These are phyloP conservation scores for Altica lythri DNA, from an alignment of 2,888 invertebrate species.

Conservation along the genomic window DNA sequence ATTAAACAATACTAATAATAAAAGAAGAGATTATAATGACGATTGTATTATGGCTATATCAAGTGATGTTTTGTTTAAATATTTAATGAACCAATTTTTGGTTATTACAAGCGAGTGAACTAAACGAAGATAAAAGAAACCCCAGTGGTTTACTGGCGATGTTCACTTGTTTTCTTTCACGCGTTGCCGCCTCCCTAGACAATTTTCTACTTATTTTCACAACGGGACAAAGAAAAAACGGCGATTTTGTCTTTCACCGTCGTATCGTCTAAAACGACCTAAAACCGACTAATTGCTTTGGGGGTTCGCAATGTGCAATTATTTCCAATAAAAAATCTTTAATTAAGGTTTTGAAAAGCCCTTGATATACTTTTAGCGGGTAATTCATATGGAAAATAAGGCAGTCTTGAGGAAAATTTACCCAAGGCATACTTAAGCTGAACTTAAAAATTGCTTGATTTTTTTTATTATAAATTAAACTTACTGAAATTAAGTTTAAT, in stretches of 20 bases:
- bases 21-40: no score
- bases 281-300: slow-evolving; percentile 36
- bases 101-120: no score
- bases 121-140: slow-evolving; percentile 11
- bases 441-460: no score
- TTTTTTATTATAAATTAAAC: no score
- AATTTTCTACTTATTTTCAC: slow-evolving; percentile 37
- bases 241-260: slow-evolving; percentile 30
- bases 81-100: no score
- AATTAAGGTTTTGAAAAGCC: slow-evolving; percentile 28
- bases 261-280: slow-evolving; percentile 11
- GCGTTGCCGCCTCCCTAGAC: slow-evolving; percentile 26
- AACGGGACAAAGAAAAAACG: slow-evolving; percentile 30
- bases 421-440: no score
- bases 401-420: not conserved
- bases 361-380: slow-evolving; percentile 19
- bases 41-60: no score
- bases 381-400: slow-evolving; percentile 26
- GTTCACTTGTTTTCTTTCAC: slow-evolving; percentile 27
- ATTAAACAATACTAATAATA: no score
- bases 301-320: slow-evolving; percentile 29
- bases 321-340: slow-evolving; percentile 35
- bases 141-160: slow-evolving; percentile 11
- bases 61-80: no score
- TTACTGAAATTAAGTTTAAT: no score